These are phyloP conservation scores for Tangara arthus DNA, from an alignment of 2,797 vertebrate species.

Conservation along the genomic window DNA sequence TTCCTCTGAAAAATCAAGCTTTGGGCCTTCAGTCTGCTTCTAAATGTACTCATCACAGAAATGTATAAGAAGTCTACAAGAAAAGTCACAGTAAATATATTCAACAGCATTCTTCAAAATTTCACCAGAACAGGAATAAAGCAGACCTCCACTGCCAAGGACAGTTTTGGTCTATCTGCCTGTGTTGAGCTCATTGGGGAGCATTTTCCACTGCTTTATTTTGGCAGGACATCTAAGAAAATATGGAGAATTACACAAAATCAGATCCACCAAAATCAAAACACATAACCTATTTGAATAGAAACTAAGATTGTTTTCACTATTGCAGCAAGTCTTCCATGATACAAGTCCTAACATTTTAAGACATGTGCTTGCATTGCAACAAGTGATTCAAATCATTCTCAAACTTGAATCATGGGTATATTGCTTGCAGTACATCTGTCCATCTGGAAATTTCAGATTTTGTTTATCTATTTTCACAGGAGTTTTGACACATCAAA, in stretches of 20 bases:
- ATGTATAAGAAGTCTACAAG: neutral
- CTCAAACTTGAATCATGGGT: neutral
- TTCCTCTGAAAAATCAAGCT: neutral
- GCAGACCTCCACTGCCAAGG: neutral
- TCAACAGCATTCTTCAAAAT: neutral
- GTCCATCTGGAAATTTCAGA: conserved; percentile 29
- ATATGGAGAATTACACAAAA: neutral
- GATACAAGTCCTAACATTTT: conserved; percentile 16
- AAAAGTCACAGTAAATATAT: neutral
- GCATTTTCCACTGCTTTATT: neutral
- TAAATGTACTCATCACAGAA: neutral
- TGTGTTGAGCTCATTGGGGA: neutral
- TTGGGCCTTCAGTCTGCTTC: neutral
- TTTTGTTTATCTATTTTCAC: neutral
- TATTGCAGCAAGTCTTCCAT: neutral
- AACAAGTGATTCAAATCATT: neutral
- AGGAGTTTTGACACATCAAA: neutral
- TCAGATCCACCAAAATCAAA: conserved; percentile 1
- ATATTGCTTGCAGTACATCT: neutral
- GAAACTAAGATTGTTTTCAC: neutral
- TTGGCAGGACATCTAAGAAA: neutral
- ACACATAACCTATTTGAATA: neutral
- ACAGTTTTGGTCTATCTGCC: neutral
- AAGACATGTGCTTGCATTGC: neutral
- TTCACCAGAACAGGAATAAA: neutral